These are phyloP conservation scores for Strigamia maritima DNA, from an alignment of 2,888 invertebrate species.

Conservation along the genomic window DNA sequence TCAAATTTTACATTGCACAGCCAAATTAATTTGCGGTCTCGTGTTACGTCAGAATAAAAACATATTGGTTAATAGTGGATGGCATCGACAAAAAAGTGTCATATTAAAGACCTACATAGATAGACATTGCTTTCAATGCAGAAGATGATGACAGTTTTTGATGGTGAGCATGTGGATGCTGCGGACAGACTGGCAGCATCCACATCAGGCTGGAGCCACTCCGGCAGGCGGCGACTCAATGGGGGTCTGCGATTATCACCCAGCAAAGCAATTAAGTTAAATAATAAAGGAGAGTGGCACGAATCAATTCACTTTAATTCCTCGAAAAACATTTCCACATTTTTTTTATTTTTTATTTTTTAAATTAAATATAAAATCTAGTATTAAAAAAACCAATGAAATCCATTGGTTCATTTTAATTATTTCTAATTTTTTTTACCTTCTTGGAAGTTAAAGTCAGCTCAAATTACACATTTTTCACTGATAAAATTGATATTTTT, in stretches of 20 bases:
- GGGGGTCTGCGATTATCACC: conserved; percentile 4
- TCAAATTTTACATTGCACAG: too few species aligned
- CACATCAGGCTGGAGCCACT: conserved; percentile 4
- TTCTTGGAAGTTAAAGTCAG: too few species aligned
- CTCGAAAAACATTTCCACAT: not conserved
- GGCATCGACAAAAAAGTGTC: not conserved
- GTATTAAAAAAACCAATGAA: too few species aligned
- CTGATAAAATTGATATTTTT: too few species aligned
- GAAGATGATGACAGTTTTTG: not conserved
- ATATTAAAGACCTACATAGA: not conserved
- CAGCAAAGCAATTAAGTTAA: not conserved
- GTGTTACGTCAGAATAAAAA: too few species aligned
- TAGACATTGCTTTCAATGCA: conserved; percentile 4
- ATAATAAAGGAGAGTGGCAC: not conserved
- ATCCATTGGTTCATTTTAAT: not conserved
- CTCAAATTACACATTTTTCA: too few species aligned
- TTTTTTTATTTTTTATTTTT: not conserved
- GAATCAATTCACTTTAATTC: not conserved
- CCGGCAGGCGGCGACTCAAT: conserved; percentile 4
- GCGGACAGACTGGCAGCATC: conserved; percentile 4
- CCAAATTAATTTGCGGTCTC: too few species aligned
- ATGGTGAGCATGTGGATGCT: conserved; percentile 4
- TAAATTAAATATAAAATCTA: not conserved
- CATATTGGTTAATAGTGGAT: too few species aligned
- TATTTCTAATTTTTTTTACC: not conserved